Percentiles rank a stretch among this genome's conserved stretches.
Evolutionary conservation across 2,113 vertebrate genomes (phyloP).

Genomic region (Acrocephalus arundinaceus): DNA sequence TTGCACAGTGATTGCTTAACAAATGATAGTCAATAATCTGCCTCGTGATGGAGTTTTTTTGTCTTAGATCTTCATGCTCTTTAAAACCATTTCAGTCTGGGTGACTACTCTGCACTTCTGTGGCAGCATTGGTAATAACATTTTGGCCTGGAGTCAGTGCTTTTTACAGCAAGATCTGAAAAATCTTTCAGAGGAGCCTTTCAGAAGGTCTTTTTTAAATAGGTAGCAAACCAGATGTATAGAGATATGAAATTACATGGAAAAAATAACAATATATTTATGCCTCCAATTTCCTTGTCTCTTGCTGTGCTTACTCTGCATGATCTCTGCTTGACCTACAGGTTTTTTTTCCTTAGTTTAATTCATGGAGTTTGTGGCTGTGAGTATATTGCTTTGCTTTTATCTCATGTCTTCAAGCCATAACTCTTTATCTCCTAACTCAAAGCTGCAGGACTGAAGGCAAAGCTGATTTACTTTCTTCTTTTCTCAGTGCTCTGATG

Average conservation of each 20-base stretch:
- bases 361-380: conserved; percentile 32
- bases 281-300: conserved; percentile 9
- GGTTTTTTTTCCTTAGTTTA: not conserved
- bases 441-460: conserved; percentile 7
- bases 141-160: not conserved
- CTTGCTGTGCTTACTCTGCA: conserved; percentile 52
- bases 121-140: not conserved
- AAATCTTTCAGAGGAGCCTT: not conserved
- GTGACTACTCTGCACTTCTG: not conserved
- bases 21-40: not conserved
- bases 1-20: not conserved
- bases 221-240: not conserved
- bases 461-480: conserved; percentile 32
- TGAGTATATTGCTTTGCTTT: conserved; percentile 48
- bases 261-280: conserved; percentile 39
- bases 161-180: conserved; percentile 6
- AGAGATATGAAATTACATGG: conserved; percentile 9
- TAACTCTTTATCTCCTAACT: conserved; percentile 39
- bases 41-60: not conserved
- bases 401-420: conserved; percentile 43
- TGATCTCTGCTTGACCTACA: conserved; percentile 53
- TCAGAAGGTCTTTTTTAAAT: not conserved
- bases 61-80: not conserved
- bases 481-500: not conserved
- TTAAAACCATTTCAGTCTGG: not conserved